These are phyloP conservation scores for Drosophila kanekoi DNA, from an alignment of 2,888 invertebrate species.

Conservation along the genomic window DNA sequence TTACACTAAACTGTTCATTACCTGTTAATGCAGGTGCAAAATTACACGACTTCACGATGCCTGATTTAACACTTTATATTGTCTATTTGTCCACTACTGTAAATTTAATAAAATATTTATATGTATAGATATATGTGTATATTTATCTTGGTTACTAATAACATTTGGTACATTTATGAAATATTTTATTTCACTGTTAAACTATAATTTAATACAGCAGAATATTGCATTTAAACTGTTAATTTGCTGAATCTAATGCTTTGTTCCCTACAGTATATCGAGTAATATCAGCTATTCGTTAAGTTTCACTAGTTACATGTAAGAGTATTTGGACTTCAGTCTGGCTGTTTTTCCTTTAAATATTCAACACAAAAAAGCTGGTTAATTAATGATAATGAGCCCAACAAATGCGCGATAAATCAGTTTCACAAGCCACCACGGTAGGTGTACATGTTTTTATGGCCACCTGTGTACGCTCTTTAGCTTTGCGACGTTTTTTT, in stretches of 20 bases:
- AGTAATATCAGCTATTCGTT: neutral
- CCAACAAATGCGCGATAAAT: neutral
- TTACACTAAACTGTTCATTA: neutral
- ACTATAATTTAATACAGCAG: neutral
- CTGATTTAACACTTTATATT: too few relatives aligned
- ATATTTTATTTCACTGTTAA: neutral
- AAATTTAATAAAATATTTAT: too few relatives aligned
- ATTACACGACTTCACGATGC: too few relatives aligned
- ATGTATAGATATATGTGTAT: too few relatives aligned
- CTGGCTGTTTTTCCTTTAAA: neutral
- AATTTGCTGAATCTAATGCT: too few relatives aligned
- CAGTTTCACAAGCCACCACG: neutral
- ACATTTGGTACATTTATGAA: too few relatives aligned
- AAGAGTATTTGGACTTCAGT: neutral
- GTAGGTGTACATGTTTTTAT: slow-evolving; percentile 22
- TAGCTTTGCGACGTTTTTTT: slow-evolving; percentile 16
- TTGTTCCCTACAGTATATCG: neutral
- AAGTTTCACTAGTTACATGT: neutral
- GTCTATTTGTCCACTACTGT: too few relatives aligned
- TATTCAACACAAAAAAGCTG: neutral
- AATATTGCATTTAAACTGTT: too few relatives aligned
- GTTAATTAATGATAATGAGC: neutral
- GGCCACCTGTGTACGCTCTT: slow-evolving; percentile 23
- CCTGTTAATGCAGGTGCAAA: too few relatives aligned
- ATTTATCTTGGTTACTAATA: too few relatives aligned